Evolutionary conservation across 1,140 invertebrate genomes (phyloP).

Genomic region (Monochamus saltuarius): DNA sequence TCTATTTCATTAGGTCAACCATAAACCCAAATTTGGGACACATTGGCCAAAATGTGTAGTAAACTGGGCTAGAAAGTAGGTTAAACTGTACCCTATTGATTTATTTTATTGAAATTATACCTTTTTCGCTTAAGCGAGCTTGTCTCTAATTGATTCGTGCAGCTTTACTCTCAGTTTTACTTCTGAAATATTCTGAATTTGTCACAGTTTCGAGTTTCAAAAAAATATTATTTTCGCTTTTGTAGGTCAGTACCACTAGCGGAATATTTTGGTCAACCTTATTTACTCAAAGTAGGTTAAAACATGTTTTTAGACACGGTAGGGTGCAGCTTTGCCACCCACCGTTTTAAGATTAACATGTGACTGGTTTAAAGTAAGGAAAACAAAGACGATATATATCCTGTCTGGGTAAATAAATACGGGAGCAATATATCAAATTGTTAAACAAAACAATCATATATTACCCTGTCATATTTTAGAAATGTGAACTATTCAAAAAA

Average conservation of each 20-base stretch:
- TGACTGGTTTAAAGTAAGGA: too few species aligned
- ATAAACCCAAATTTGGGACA: constrained; percentile 44
- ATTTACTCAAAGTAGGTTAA: too few species aligned
- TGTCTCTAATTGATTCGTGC: constrained; percentile 11
- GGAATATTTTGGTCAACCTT: too few species aligned
- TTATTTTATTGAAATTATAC: background rate
- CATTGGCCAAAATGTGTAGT: constrained; percentile 32
- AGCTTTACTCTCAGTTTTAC: constrained; percentile 16
- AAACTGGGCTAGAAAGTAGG: constrained; percentile 36
- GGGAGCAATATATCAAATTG: background rate
- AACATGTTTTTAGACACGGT: too few species aligned
- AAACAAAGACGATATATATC: too few species aligned
- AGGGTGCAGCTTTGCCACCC: too few species aligned
- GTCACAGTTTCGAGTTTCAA: background rate
- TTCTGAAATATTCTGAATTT: constrained; percentile 8
- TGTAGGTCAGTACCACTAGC: too few species aligned
- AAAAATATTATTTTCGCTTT: too few species aligned
- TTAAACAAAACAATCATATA: background rate
- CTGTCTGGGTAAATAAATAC: background rate
- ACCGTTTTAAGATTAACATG: too few species aligned
- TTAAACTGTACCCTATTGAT: constrained; percentile 24
- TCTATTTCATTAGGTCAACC: constrained; percentile 43
- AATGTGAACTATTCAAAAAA: background rate
- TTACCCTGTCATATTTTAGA: background rate
- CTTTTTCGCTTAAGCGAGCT: background rate